These are phyloP conservation scores for Acanthurus leucopareius DNA, from an alignment of 2,797 vertebrate genomes.

Conservation along the genomic window DNA sequence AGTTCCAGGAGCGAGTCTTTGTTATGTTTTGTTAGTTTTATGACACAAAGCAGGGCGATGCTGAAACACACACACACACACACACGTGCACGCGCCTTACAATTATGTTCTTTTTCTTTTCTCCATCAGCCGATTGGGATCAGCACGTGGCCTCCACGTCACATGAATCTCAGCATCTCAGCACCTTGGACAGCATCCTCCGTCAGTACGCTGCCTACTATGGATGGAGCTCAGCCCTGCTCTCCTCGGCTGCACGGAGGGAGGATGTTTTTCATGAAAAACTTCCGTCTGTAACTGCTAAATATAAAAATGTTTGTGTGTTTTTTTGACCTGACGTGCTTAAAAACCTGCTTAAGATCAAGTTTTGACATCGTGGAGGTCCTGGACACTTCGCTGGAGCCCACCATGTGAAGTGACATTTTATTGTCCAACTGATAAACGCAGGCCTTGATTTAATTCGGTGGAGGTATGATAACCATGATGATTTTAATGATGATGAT, in stretches of 20 bases:
- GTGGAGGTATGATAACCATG: constrained; percentile 21
- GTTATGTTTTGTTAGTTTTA: neutral
- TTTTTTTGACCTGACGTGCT: neutral
- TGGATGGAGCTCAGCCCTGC: constrained; percentile 36
- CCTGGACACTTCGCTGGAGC: neutral
- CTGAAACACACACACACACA: constrained; percentile 7
- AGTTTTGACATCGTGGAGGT: neutral
- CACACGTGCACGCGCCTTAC: constrained; percentile 7
- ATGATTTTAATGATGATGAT: constrained; percentile 16
- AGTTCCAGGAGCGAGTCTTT: constrained; percentile 1
- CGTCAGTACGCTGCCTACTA: constrained; percentile 41
- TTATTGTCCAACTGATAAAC: constrained; percentile 32
- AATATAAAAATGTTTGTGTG: constrained; percentile 30
- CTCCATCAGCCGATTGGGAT: constrained; percentile 15
- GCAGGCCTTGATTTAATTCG: constrained; percentile 20
- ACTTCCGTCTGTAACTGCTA: neutral
- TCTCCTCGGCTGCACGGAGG: constrained; percentile 10
- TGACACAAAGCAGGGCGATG: neutral
- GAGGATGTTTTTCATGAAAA: neutral
- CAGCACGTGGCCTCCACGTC: constrained; percentile 76
- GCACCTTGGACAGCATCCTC: constrained; percentile 81
- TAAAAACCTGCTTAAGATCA: neutral
- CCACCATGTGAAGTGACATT: constrained; percentile 17
- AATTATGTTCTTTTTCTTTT: constrained; percentile 6
- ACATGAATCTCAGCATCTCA: constrained; percentile 74